Evolutionary conservation across 30 jellyfish, hydroid and myxozoan genomes (phyloP).

Genomic region (Clytia hemisphaerica): DNA sequence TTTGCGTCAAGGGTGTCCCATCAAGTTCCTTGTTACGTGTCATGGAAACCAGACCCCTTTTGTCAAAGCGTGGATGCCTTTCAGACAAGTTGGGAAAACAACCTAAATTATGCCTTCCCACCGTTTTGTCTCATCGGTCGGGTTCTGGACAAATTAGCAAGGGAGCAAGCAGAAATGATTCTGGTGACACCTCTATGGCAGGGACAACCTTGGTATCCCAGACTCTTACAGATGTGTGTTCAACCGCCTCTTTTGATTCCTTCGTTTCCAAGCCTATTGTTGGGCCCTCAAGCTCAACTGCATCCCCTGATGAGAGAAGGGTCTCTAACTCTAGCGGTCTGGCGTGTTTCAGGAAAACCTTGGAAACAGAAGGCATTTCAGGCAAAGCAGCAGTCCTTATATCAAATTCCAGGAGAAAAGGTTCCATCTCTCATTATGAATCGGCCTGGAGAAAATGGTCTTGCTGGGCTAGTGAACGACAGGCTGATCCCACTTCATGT

Average conservation of each 20-base stretch:
- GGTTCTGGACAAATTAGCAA: slow-evolving; percentile 11
- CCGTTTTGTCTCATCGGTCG: slow-evolving; percentile 33
- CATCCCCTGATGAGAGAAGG: slow-evolving; percentile 18
- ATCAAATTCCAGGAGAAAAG: slow-evolving; percentile 17
- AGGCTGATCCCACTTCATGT: slow-evolving; percentile 27
- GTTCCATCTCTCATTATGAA: slow-evolving; percentile 22
- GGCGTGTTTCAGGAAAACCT: slow-evolving; percentile 23
- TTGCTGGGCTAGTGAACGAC: slow-evolving; percentile 27
- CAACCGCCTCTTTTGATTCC: slow-evolving; percentile 18
- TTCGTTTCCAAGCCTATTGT: not conserved
- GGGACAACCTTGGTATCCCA: slow-evolving; percentile 33
- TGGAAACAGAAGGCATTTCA: slow-evolving; percentile 23
- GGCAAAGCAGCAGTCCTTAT: slow-evolving; percentile 23
- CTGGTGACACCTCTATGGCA: slow-evolving; percentile 22
- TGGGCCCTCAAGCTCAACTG: slow-evolving; percentile 15
- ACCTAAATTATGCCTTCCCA: slow-evolving; percentile 33
- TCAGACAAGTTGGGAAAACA: slow-evolving; percentile 16
- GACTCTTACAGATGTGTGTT: slow-evolving; percentile 14
- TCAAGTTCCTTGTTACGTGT: slow-evolving; percentile 27
- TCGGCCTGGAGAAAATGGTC: slow-evolving; percentile 38
- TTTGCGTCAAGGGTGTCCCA: slow-evolving; percentile 43
- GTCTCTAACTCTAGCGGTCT: slow-evolving; percentile 30
- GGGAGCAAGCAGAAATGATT: slow-evolving; percentile 7
- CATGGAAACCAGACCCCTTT: slow-evolving; percentile 35
- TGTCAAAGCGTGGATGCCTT: slow-evolving; percentile 30